Base-by-base conservation (phyloP, 2,797 vertebrate genomes). In the Acropternis orthonyx region DNA sequence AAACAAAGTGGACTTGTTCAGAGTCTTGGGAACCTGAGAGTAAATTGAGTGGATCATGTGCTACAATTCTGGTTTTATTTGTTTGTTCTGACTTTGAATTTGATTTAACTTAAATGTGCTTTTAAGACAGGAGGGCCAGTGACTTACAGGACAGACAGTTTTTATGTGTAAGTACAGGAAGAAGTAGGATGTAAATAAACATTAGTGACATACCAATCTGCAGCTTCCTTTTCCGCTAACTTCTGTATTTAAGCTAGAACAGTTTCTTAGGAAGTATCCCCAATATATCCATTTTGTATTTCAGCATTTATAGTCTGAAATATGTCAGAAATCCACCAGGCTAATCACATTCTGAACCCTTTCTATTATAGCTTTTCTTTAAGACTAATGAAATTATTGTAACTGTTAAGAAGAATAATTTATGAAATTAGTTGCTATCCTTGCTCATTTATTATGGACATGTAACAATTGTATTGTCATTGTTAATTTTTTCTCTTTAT, bases 211-310 rank as follows among this genome's bases (percentile, higher is more conserved):
- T 95, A 97, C 95, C 93, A 94, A 69, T 95, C 95, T 96, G 78
- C 94, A 89, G 94, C 92, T 97, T 98, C 97, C 97, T 97, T 95
- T 97, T 96, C 95, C 91, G 72, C 71, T 95, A 84, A 96, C 32
- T 95, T 96, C 94, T 96, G 71, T 89, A 81, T 92, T 91, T 83
- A 73, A 86, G 39, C 75, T 88, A 80, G 71, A 94, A 87, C 37
- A 36, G 80, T 89, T 97, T 97, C 89, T 88, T 97, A 95, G 81
- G 95, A 95, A 97, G 95, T 94, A 95, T 88, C 75, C 72, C 74
- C 36, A 88, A 49, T 87, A 76, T 85, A 43, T 95, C 76, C n/a
- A 18, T 84, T 93, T 90, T 65, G 20, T 94, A 74, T 97, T 96
- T 97, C 73, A 96, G 56, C 62, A 34, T 71, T 89, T 82, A 44